Conservation (phyloP, 2,113 vertebrate species). For the Nothocercus nigrocapillus region DNA sequence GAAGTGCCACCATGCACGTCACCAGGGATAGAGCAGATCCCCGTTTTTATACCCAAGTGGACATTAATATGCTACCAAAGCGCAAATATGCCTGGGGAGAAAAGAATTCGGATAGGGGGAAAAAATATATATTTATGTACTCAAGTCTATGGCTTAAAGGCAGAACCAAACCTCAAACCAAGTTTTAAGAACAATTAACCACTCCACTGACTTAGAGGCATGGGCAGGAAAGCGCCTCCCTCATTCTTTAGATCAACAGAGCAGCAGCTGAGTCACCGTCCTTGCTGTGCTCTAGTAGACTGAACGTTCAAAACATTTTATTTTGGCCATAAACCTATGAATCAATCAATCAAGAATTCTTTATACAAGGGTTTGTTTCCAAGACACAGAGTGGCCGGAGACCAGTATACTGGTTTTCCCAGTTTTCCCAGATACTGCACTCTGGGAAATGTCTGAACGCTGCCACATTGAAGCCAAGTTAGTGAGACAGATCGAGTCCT, state of each 20-base stretch:
- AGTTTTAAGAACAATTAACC: not conserved
- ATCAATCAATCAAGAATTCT: not conserved
- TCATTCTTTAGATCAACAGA: not conserved
- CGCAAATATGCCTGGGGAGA: not conserved
- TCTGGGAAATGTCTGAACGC: not conserved
- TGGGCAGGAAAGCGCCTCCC: not conserved
- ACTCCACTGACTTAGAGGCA: not conserved
- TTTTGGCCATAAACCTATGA: not conserved
- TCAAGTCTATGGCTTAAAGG: not conserved
- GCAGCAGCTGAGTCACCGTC: not conserved
- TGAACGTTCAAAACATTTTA: not conserved
- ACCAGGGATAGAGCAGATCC: not conserved
- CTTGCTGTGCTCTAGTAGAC: not conserved
- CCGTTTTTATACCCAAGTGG: not conserved
- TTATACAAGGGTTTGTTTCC: not conserved
- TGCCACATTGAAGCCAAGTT: not conserved
- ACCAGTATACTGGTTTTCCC: too few species aligned
- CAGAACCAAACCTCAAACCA: conserved; percentile 10
- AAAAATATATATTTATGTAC: accelerated
- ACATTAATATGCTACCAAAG: not conserved
- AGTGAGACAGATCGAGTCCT: not conserved
- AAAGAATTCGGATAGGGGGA: not conserved
- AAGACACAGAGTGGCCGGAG: not conserved
- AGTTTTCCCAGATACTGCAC: not conserved
- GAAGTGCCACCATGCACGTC: not conserved